Evolutionary conservation across 2,797 vertebrate species (phyloP), one percentile per base, ranked within the genome.

Genomic region (Acipenser oxyrinchus): DNA sequence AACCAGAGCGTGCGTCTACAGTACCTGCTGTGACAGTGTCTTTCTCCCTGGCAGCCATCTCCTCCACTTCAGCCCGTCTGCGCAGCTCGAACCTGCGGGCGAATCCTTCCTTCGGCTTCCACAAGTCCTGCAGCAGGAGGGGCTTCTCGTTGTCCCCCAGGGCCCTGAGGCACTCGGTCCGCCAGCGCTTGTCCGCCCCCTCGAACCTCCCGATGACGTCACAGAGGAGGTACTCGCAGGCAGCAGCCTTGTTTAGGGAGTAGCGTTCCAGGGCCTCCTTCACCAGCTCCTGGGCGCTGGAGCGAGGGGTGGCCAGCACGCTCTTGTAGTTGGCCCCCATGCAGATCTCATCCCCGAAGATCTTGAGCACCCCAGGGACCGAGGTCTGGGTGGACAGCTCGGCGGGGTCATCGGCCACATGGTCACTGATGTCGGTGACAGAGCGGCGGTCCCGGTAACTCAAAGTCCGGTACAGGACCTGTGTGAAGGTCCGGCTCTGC

Each of bases 341-440:
- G 0, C 93, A 94, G 73, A 98, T 95, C 72, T 94, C 94, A 64
- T 94, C 93, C 0, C 96, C 94, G 0, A 98, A 98, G 71, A 98
- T 93, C 83, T 98, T 98, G 68, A 98, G 86, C 63, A 98, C 88
- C 0, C 96, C 96, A 0, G 96, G 96, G 13, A 93, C 94, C 0
- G 95, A 96, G 65, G 94, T 92, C 82, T 96, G 94, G 0, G 93
- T 97, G 76, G 96, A 98, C 15, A 98, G 93, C 68, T 98, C 96
- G 0, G 94, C 90, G 0, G 95, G 95, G 78, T 98, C 95, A 0
- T 98, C 95, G 0, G 82, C 75, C 0, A 86, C 72, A 0, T 86
- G 81, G 74, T 90, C 87, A 0, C 87, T 83, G 18, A 84, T 76
- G 50, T 93, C 71, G 0, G 93, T 77, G 0, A 89, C 81, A 0